phyloP scores from a whole-genome alignment of 2,113 vertebrate species.

The Melospiza georgiana region DNA sequence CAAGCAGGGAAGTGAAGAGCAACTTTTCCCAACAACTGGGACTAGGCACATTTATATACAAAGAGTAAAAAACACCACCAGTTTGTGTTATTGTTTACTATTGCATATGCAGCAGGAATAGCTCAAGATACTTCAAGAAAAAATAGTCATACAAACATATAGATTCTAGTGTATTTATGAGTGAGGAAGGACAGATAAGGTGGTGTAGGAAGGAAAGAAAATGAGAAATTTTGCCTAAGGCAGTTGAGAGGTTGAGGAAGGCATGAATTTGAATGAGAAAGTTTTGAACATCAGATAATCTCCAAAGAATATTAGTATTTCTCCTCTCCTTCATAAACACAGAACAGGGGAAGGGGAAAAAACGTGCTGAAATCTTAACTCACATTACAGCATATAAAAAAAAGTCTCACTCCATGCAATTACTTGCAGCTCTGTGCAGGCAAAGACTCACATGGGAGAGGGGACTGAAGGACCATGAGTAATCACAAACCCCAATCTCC shows the following conservation, averaged over 20 bases:
- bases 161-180: constrained; percentile 36
- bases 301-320: background rate
- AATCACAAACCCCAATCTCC: constrained; percentile 44
- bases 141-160: constrained; percentile 7
- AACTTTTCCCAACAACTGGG: background rate
- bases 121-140: constrained; percentile 25
- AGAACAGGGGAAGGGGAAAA: background rate
- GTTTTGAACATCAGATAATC: background rate
- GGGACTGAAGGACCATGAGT: background rate
- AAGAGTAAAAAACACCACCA: background rate
- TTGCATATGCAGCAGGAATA: constrained; percentile 22
- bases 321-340: background rate
- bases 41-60: constrained; percentile 24
- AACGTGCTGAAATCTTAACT: background rate
- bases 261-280: background rate
- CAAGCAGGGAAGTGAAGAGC: background rate
- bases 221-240: background rate
- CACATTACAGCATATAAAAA: background rate
- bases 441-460: constrained; percentile 23
- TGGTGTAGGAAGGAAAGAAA: constrained; percentile 15
- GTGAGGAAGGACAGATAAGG: constrained; percentile 32
- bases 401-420: background rate
- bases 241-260: background rate
- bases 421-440: background rate
- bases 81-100: constrained; percentile 32